These are phyloP conservation scores for Helicoverpa zea DNA, from an alignment of 1,140 invertebrate species.

Conservation along the genomic window DNA sequence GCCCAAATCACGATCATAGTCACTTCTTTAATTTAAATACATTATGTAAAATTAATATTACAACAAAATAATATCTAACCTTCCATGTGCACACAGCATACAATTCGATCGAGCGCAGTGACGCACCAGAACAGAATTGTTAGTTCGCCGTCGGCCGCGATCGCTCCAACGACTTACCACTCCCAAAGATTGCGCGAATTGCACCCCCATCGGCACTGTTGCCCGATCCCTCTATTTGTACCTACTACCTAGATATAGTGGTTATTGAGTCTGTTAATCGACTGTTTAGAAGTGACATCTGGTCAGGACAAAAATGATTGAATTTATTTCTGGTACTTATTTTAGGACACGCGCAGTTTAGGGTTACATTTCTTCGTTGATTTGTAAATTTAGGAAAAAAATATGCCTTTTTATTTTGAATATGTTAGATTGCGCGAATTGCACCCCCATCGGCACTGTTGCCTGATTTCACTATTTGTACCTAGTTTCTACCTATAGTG, in stretches of 20 bases:
- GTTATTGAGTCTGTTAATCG: neutral
- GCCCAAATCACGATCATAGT: no score
- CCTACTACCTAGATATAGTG: neutral
- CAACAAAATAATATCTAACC: neutral
- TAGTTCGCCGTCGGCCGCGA: constrained; percentile 65
- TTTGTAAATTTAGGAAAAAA: no score
- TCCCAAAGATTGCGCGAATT: constrained; percentile 69
- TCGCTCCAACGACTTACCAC: constrained; percentile 73
- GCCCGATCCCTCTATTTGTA: constrained; percentile 54
- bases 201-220: constrained; percentile 57
- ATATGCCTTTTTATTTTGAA: no score
- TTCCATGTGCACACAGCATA: constrained; percentile 13
- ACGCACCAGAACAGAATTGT: constrained; percentile 67
- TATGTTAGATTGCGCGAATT: constrained; percentile 68
- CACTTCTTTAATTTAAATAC: neutral
- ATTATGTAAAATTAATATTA: neutral
- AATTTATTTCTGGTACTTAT: no score
- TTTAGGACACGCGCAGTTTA: no score
- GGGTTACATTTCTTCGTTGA: no score
- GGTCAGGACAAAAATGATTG: no score
- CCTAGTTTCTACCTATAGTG: neutral
- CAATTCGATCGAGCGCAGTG: constrained; percentile 60
- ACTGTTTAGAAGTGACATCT: neutral
- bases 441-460: constrained; percentile 57
- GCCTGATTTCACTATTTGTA: constrained; percentile 54